Evolutionary conservation across 2,888 invertebrate genomes (phyloP).

Genomic region (Parasteatoda lunata): DNA sequence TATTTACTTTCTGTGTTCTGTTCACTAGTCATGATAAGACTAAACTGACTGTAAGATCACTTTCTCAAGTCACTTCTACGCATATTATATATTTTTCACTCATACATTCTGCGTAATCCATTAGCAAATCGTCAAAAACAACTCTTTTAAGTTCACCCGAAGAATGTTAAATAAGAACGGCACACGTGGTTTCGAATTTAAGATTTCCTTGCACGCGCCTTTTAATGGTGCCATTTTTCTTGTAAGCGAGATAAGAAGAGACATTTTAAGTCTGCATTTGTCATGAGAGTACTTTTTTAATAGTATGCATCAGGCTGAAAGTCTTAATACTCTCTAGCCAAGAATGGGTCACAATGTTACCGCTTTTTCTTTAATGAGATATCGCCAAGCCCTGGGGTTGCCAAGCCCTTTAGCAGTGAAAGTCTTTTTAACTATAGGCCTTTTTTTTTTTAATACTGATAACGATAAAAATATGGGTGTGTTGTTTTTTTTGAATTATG

Average conservation of each 20-base stretch:
- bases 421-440: no score
- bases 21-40: no score
- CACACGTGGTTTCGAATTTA: constrained; percentile 29
- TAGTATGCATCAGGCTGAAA: constrained; percentile 14
- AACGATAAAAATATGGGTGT: no score
- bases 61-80: no score
- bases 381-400: no score
- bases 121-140: background rate
- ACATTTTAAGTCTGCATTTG: constrained; percentile 32
- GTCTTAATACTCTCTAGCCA: background rate
- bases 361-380: background rate
- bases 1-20: no score
- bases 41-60: no score
- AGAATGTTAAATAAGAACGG: constrained; percentile 3
- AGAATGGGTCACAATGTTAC: constrained; percentile 1
- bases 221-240: constrained; percentile 55
- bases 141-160: background rate
- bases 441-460: no score
- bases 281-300: constrained; percentile 12
- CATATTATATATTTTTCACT: no score
- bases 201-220: constrained; percentile 38
- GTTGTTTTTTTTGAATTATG: no score
- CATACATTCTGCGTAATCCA: background rate
- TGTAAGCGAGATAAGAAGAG: constrained; percentile 28
- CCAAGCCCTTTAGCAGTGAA: no score